Base-by-base conservation (phyloP, 2,888 invertebrate genomes). In the Orthosia cruda region DNA sequence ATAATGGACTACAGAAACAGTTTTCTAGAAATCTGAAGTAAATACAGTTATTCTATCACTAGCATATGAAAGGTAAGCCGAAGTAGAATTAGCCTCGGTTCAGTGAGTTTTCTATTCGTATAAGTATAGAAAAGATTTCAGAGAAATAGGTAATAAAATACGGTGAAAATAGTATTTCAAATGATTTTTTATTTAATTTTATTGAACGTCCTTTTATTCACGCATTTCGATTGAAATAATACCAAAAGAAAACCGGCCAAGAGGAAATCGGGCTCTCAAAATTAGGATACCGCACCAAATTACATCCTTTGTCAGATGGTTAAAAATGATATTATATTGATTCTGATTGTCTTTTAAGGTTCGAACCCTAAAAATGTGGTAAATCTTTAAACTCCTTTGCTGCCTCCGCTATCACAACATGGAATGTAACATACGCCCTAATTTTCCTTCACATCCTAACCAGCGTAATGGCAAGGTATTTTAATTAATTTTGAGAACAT, bases 401-500 rank as follows among this genome's bases (percentile, higher is more conserved):
- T 40, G 40, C 9, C 40, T 32, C 0, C 32, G 32, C 32, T 32
- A 7, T 32, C 7, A 7, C 7, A 32, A 32, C 7, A 7, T 32
- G 32, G 32, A n/a, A 52, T 9, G 7, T 18, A 11, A 18, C 7
- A 20, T 12, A 12, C 2, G 23, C 12, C 4, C 4, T 26, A 26
- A 57, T 58, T 49, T 75, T 1, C n/a, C 18, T 49, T 26, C 9
- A 45, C 7, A 15, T 12, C 40, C 12, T 18, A 26, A 23, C 13
- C 40, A 16, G 26, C 15, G 13, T 40, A 49, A 69, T 47, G 20
- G 13, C 32, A 47, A 72, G 32, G 50, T 57, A 16, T 68, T 75
- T 62, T 54, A 79, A 80, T 80, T 74, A 75, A 66, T 55, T 58
- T 66, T 1, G 18, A 16, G 18, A 83, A 68, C 64, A 32, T 71